Conservation (phyloP, 2,888 invertebrate species). For the Heteromurus nitidus region DNA sequence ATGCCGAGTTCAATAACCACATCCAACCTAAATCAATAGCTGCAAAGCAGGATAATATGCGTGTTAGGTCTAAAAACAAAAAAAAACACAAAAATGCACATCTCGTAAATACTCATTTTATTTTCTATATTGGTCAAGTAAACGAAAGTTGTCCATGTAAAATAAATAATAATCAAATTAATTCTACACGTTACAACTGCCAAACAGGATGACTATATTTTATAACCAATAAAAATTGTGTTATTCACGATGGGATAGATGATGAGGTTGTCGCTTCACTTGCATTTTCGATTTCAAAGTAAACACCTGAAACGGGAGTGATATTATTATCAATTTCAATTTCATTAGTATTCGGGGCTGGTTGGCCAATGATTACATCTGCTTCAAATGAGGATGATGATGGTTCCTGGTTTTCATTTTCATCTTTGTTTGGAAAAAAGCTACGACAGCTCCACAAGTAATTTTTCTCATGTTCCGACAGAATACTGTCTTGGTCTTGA, state of each 20-base stretch:
- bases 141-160: no score
- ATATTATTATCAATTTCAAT: conserved; percentile 11
- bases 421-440: conserved; percentile 17
- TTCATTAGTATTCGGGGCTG: neutral
- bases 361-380: neutral
- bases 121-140: no score
- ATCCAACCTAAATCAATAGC: no score
- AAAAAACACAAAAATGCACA: neutral
- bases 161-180: no score
- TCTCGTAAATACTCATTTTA: no score
- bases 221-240: no score
- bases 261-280: neutral
- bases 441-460: conserved; percentile 65
- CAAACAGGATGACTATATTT: no score
- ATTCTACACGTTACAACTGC: no score
- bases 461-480: conserved; percentile 46
- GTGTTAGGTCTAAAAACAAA: no score
- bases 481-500: neutral
- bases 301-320: no score
- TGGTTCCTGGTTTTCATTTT: neutral
- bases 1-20: no score
- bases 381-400: neutral
- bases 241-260: neutral
- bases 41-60: no score
- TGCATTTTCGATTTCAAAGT: neutral